A percentile compares a stretch with the other conserved stretches of the same genome.
phyloP scores from a whole-genome alignment of 2,888 invertebrate genomes.

The Bugulina stolonifera region DNA sequence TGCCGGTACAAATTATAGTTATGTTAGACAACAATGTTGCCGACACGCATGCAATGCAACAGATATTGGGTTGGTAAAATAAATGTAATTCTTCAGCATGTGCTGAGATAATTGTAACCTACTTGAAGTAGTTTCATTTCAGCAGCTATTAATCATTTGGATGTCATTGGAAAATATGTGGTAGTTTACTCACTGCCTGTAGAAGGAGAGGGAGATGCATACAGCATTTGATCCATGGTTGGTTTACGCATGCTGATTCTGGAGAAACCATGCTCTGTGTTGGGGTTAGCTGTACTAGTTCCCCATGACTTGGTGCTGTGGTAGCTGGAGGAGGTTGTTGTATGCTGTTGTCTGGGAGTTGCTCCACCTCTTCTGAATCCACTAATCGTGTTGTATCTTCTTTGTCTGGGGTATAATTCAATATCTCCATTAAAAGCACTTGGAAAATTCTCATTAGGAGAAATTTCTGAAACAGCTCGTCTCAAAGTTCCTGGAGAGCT shows the following conservation, averaged over 20 bases:
- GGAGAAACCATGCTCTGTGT: neutral
- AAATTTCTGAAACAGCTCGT: neutral
- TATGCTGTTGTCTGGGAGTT: neutral
- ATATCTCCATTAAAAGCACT: neutral
- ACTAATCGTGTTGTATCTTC: neutral
- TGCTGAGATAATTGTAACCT: neutral
- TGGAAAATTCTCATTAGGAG: neutral
- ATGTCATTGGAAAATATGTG: no score
- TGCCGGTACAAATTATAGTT: no score
- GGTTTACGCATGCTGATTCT: neutral
- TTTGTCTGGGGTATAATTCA: neutral
- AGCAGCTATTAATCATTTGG: neutral
- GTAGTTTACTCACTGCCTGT: neutral
- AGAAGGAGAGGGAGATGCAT: neutral
- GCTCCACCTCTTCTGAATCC: neutral
- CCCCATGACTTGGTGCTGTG: neutral
- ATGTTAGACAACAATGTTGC: no score
- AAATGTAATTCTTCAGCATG: no score
- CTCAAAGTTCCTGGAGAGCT: neutral
- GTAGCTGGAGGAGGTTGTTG: neutral
- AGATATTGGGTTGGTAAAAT: no score
- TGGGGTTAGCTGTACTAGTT: neutral
- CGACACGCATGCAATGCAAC: no score
- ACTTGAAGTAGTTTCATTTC: neutral
- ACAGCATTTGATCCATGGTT: conserved; percentile 18